Conservation (phyloP, 2,797 vertebrate genomes). For the Cyprinella venusta region DNA sequence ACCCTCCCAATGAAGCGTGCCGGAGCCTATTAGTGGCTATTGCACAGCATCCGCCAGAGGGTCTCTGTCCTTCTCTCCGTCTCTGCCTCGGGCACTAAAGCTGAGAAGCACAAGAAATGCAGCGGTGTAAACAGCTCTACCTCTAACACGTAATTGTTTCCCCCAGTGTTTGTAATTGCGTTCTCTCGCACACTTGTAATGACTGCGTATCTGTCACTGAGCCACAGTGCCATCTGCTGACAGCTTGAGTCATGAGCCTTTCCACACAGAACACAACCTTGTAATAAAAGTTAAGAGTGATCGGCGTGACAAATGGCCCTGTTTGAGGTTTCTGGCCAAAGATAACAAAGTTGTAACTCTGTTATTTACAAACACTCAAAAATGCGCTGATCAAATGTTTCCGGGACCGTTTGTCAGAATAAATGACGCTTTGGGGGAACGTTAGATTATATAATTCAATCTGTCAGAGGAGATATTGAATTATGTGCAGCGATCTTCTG, state of each 20-base stretch:
- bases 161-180: slow-evolving; percentile 46
- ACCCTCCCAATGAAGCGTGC: slow-evolving; percentile 17
- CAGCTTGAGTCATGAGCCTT: slow-evolving; percentile 21
- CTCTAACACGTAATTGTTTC: slow-evolving; percentile 50
- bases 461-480: slow-evolving; percentile 55
- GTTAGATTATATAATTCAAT: slow-evolving; percentile 55
- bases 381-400: slow-evolving; percentile 28
- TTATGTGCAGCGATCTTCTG: slow-evolving; percentile 25
- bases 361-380: slow-evolving; percentile 33
- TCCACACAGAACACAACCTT: slow-evolving; percentile 12
- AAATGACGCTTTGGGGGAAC: slow-evolving; percentile 47
- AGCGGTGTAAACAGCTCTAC: slow-evolving; percentile 7
- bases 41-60: slow-evolving; percentile 22
- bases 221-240: slow-evolving; percentile 70
- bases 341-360: slow-evolving; percentile 34
- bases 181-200: slow-evolving; percentile 3
- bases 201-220: slow-evolving; percentile 44
- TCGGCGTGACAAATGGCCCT: slow-evolving; percentile 22
- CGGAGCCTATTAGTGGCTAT: slow-evolving; percentile 32
- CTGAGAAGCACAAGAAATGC: slow-evolving; percentile 12
- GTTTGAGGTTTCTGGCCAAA: neutral
- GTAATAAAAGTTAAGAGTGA: neutral
- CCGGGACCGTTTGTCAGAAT: slow-evolving; percentile 49
- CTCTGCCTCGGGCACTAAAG: slow-evolving; percentile 31
- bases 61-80: slow-evolving; percentile 9